Base-by-base conservation (phyloP, 2,113 vertebrate genomes). In the Carassius auratus region DNA sequence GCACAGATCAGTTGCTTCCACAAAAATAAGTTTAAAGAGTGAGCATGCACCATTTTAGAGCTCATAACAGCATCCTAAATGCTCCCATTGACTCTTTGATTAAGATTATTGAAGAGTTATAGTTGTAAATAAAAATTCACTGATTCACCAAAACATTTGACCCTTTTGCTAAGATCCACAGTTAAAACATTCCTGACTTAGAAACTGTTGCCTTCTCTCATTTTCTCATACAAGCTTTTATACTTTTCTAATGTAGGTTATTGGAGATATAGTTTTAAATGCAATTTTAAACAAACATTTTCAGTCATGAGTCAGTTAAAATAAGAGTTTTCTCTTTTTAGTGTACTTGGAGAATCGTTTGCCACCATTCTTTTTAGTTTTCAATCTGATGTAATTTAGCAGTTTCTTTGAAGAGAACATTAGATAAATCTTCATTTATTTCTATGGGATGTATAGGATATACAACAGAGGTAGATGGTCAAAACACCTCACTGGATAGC, bases 1-100 rank as follows among this genome's bases (percentile, higher is more conserved):
- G 89, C 87, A 87, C 84, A 42, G 86, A 87, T 90, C 66, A 1
- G 87, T 66, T 89, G 88, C 80, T 64, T 45, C 89, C 86, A 86
- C 76, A 17, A 90, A 90, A 86, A 69, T 82, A 85, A 83, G 84
- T 76, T 90, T 85, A 80, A 86, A 87, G 14, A 76, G 78, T 78
- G 78, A 48, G 86, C 13, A 76, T 61, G 59, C 36, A 19, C 7
- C n/a, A 33, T 71, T 71, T 71, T 71, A 75, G 21, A 74, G 38
- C 9, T 73, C 69, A 21, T 13, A 42, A 45, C 19, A 23, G 50
- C 66, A 78, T 85, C 86, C 85, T 78, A 85, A 45, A 42, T 42
- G 42, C 42, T 8, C 42, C 42, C 6, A 8, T 42, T 42, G 42
- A 42, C 42, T 86, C 77, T 77, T 14, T 52, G 4, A 48, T 13